A percentile compares a stretch with the other conserved stretches of the same genome.
phyloP scores from a whole-genome alignment of 1,140 invertebrate genomes.

The Psix sp. region DNA sequence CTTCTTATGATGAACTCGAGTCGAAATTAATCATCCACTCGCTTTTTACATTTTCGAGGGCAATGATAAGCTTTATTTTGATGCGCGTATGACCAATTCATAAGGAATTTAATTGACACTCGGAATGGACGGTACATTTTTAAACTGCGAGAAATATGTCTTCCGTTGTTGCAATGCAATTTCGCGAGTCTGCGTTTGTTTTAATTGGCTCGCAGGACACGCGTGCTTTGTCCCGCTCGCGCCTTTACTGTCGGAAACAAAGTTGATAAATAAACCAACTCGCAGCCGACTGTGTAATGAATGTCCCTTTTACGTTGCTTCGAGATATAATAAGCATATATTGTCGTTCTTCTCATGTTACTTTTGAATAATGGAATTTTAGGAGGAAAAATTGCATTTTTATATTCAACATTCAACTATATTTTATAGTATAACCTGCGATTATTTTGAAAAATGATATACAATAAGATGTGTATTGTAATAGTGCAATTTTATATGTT shows the following conservation, averaged over 20 bases:
- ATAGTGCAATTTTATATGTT: too few species aligned
- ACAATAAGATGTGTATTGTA: too few species aligned
- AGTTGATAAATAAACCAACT: constrained; percentile 58
- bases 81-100: too few species aligned
- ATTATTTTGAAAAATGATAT: too few species aligned
- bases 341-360: constrained; percentile 8
- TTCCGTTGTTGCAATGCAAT: constrained; percentile 39
- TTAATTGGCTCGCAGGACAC: constrained; percentile 58
- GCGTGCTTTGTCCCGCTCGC: constrained; percentile 31
- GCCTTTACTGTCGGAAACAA: constrained; percentile 26
- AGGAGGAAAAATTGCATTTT: too few species aligned
- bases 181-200: constrained; percentile 60
- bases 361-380: constrained; percentile 23
- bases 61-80: too few species aligned
- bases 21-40: too few species aligned
- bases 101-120: constrained; percentile 26
- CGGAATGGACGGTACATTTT: constrained; percentile 25
- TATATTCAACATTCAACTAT: too few species aligned
- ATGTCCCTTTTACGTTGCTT: constrained; percentile 33
- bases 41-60: too few species aligned
- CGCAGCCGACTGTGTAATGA: constrained; percentile 20
- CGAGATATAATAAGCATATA: constrained; percentile 19
- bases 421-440: too few species aligned
- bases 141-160: constrained; percentile 30
- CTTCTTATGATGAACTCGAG: too few species aligned